Base-by-base conservation (phyloP, 2,113 vertebrate genomes). In the Cryptoleucopteryx plumbea region DNA sequence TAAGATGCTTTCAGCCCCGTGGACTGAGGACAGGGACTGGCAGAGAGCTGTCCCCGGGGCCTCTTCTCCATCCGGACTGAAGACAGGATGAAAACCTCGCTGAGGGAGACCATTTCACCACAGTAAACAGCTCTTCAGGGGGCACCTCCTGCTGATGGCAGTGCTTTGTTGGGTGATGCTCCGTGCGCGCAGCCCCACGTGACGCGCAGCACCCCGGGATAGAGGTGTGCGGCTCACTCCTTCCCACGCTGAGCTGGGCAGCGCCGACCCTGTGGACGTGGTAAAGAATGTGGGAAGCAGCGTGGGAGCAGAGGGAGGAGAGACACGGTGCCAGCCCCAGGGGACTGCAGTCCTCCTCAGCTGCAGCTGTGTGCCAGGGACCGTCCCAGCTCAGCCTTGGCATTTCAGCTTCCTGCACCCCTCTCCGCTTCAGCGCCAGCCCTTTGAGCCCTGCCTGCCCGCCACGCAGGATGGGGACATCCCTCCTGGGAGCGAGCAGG, bases 111-210 rank as follows among this genome's bases (percentile, higher is more conserved):
- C 9, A 1, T 40, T 48, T 53, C 5, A 3, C 14, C 16, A 6
- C 13, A n/a, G 38, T 14, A 6, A 42, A 8, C 15, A 40, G 36
- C 61, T 72, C n/a, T 1, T 36, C 0, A 2, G 13, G 27, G 45
- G 43, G 36, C 58, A 67, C 10, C 38, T 83, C 48, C 34, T 50
- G 79, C 40, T 23, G 3, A n/a, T 6, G 40, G 16, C 2, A 2
- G 52, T 27, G 62, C 48, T 50, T n/a, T 19, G 42, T 2, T 12
- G 31, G 22, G 67, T 50, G 79, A 36, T 1, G 1, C 34, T 13
- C n/a, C 0, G 0, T 17, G 42, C 4, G 5, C 6, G 20, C 40
- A 59, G 65, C 42, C 43, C 61, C 1, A 1, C 1, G 20, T 0
- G 13, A 38, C 0, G 1, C 2, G 0, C 34, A 22, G 71, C 58